Evolutionary conservation across 1,140 invertebrate genomes (phyloP).

Genomic region (Hycleus cichorii): DNA sequence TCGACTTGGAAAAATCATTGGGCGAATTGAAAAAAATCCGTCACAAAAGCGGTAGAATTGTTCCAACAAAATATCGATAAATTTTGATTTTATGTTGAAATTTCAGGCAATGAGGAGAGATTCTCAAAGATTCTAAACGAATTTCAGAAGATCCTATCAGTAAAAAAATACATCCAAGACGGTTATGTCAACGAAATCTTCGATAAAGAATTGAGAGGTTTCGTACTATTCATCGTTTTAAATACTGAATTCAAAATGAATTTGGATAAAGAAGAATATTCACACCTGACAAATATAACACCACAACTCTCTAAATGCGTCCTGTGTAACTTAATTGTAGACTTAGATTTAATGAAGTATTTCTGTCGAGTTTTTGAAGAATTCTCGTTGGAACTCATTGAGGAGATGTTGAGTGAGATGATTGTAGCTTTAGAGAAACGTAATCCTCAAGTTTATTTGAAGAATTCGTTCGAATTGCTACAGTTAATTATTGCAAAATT

Average conservation of each 20-base stretch:
- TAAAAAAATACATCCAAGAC: constrained; percentile 22
- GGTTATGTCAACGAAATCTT: constrained; percentile 11
- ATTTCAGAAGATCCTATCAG: constrained; percentile 22
- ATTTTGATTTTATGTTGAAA: background rate
- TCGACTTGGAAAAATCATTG: constrained; percentile 19
- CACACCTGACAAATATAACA: constrained; percentile 32
- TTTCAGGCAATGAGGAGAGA: constrained; percentile 33
- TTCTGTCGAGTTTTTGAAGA: constrained; percentile 24
- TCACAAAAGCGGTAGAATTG: constrained; percentile 28
- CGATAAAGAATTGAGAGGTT: constrained; percentile 21
- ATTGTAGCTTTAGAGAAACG: constrained; percentile 24
- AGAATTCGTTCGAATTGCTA: constrained; percentile 17
- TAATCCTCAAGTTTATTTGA: constrained; percentile 18
- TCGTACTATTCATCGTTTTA: constrained; percentile 30
- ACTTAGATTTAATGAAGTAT: constrained; percentile 22
- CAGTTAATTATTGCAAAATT: constrained; percentile 24
- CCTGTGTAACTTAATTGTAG: constrained; percentile 27
- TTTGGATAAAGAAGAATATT: constrained; percentile 24
- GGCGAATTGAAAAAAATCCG: constrained; percentile 32
- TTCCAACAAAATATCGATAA: constrained; percentile 6
- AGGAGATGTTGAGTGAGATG: constrained; percentile 32
- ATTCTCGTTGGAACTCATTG: constrained; percentile 21
- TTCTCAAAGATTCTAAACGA: constrained; percentile 24
- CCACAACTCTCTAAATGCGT: constrained; percentile 33
- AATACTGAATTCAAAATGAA: constrained; percentile 30